Conservation (phyloP, 2,797 vertebrate species). For the Helicolenus hilgendorfi region DNA sequence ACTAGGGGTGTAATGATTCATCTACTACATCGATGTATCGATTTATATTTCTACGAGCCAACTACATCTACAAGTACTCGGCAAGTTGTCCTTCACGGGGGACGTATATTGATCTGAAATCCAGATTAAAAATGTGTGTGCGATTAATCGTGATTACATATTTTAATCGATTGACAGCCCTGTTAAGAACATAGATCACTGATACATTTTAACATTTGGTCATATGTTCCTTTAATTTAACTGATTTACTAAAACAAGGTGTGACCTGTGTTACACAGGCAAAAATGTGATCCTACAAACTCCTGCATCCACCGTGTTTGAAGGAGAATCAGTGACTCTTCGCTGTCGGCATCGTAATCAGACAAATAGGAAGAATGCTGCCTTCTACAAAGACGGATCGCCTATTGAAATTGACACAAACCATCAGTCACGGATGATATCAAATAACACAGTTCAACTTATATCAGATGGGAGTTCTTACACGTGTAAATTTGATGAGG, state of each 20-base stretch:
- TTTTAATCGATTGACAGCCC: no score
- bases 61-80: no score
- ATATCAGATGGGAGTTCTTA: neutral
- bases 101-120: no score
- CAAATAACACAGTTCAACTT: neutral
- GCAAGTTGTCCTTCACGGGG: no score
- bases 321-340: constrained; percentile 26
- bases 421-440: neutral
- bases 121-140: no score
- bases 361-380: neutral
- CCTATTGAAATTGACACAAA: neutral
- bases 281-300: neutral
- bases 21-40: no score
- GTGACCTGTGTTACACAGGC: neutral
- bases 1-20: no score
- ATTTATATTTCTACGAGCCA: no score
- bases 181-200: neutral
- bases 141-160: fast-evolving
- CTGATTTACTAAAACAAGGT: neutral
- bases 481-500: neutral
- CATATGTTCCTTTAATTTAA: neutral
- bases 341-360: neutral
- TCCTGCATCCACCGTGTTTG: neutral
- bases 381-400: neutral
- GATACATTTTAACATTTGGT: neutral